Conservation (phyloP, 2,888 invertebrate species). For the Microchrysa polita region DNA sequence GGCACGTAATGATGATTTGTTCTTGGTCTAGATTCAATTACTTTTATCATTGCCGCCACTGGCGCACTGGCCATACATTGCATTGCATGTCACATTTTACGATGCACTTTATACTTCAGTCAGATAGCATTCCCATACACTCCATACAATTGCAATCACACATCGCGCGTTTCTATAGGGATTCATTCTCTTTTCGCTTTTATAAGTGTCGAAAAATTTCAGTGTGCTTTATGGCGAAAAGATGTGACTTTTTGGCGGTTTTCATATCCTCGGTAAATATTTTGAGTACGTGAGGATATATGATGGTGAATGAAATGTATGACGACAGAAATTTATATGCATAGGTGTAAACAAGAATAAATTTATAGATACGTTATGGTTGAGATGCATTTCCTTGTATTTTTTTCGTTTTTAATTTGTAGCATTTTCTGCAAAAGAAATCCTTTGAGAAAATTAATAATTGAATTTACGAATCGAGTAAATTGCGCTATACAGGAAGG, state of each 20-base stretch:
- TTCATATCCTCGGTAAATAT: conserved; percentile 16
- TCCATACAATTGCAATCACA: too few species aligned
- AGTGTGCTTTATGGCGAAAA: conserved; percentile 7
- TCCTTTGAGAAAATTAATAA: background rate
- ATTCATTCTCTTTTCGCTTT: background rate
- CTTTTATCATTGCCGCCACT: background rate
- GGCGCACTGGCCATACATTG: too few species aligned
- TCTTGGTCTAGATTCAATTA: conserved; percentile 28
- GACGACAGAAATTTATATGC: background rate
- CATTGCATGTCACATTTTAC: too few species aligned
- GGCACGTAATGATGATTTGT: conserved; percentile 1
- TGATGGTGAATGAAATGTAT: too few species aligned
- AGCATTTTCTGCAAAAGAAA: too few species aligned
- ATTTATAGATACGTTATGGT: too few species aligned
- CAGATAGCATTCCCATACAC: too few species aligned
- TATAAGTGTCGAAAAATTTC: conserved; percentile 8
- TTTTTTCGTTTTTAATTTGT: background rate
- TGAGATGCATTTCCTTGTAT: too few species aligned
- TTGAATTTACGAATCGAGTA: background rate
- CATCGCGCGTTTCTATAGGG: too few species aligned
- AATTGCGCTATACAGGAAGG: conserved; percentile 5
- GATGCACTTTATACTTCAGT: too few species aligned
- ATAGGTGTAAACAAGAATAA: conserved; percentile 13
- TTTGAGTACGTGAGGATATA: background rate
- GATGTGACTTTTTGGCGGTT: conserved; percentile 27